phyloP scores from a whole-genome alignment of 2,113 vertebrate species.

The Entelurus aequoreus region DNA sequence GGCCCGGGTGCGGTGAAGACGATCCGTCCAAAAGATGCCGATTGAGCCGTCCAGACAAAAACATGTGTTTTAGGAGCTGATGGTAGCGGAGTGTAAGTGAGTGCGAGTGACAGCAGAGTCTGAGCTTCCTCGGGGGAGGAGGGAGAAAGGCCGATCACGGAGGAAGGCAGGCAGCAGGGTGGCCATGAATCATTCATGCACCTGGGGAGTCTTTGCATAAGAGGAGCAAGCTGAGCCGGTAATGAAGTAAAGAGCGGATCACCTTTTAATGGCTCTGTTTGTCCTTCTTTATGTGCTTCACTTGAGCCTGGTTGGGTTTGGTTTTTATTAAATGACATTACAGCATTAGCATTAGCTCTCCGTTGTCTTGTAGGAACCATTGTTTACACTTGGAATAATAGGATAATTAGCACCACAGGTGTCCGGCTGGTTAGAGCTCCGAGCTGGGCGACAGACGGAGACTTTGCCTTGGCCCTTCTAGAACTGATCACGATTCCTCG shows the following conservation, averaged over 20 bases:
- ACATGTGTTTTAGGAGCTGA: slow-evolving; percentile 14
- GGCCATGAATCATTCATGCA: slow-evolving; percentile 70
- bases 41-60: no score
- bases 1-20: no score
- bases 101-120: slow-evolving; percentile 52
- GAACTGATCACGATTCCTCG: slow-evolving; percentile 20
- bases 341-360: not conserved
- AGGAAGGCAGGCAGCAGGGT: slow-evolving; percentile 47
- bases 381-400: slow-evolving; percentile 30
- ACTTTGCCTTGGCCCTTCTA: slow-evolving; percentile 41
- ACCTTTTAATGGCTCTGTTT: slow-evolving; percentile 53
- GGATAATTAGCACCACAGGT: slow-evolving; percentile 45
- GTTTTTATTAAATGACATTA: no score
- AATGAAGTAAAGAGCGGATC: slow-evolving; percentile 54
- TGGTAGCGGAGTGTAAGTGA: slow-evolving; percentile 52
- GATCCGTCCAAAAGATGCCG: no score
- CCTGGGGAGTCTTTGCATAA: slow-evolving; percentile 64
- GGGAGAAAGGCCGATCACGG: slow-evolving; percentile 28
- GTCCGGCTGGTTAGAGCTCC: slow-evolving; percentile 29
- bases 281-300: slow-evolving; percentile 45
- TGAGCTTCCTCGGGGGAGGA: slow-evolving; percentile 43
- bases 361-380: slow-evolving; percentile 16
- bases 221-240: slow-evolving; percentile 51
- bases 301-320: slow-evolving; percentile 15
- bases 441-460: slow-evolving; percentile 24